Percentiles rank a stretch among this genome's conserved stretches.
Evolutionary conservation across 2,888 invertebrate genomes (phyloP).

Genomic region (Xestoiulus laeticollis): DNA sequence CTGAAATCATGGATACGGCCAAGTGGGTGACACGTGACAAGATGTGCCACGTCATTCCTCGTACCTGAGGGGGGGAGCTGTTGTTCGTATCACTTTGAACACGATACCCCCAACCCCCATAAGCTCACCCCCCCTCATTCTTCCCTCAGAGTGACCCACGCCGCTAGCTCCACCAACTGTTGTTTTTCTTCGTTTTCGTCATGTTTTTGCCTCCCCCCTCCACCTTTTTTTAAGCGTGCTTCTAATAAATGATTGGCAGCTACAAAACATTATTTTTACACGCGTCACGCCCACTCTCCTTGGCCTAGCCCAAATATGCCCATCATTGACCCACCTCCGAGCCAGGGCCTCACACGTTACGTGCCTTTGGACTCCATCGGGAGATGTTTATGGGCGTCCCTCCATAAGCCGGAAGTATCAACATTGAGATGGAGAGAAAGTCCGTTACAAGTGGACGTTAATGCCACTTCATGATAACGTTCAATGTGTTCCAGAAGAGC

Average conservation of each 20-base stretch:
- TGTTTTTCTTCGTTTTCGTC: constrained; percentile 37
- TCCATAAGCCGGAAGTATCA: not conserved
- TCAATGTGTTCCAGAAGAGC: no score
- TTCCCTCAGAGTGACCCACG: not conserved
- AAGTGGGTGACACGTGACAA: constrained; percentile 37
- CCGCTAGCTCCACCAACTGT: constrained; percentile 29
- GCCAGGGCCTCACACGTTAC: not conserved
- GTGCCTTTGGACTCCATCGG: not conserved
- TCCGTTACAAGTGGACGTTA: no score
- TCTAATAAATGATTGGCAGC: constrained; percentile 37
- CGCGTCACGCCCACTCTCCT: constrained; percentile 12
- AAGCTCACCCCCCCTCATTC: not conserved
- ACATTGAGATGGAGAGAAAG: no score
- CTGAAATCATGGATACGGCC: constrained; percentile 3
- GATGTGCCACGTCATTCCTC: not conserved
- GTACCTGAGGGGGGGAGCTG: not conserved
- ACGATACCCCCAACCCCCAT: constrained; percentile 8
- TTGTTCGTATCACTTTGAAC: constrained; percentile 33
- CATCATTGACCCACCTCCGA: constrained; percentile 5
- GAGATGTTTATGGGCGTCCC: not conserved
- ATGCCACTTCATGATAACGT: no score
- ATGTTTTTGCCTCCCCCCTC: not conserved
- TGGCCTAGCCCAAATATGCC: constrained; percentile 13
- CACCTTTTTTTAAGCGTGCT: not conserved
- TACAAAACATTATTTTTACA: constrained; percentile 22